phyloP scores from a whole-genome alignment of 2,888 invertebrate species.

The Agonopterix heracliana region DNA sequence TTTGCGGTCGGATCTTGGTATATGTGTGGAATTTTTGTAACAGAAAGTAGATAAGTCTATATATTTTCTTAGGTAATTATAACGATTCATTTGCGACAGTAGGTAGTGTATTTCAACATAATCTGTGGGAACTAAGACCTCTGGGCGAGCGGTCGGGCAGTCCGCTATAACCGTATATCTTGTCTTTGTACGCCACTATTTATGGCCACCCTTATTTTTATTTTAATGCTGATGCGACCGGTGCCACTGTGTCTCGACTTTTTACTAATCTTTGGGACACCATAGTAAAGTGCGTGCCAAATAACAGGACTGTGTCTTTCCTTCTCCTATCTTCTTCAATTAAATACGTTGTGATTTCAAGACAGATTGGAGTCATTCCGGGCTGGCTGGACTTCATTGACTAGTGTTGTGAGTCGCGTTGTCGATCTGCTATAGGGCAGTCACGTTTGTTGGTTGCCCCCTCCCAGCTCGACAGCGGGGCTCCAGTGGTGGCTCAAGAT shows the following conservation, averaged over 20 bases:
- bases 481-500: no score
- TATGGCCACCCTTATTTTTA: conserved; percentile 73
- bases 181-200: conserved; percentile 67
- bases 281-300: background rate
- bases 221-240: conserved; percentile 74
- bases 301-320: no score
- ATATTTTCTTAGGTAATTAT: background rate
- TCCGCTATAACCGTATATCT: conserved; percentile 72
- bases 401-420: no score
- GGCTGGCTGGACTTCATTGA: no score
- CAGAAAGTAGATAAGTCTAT: no score
- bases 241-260: conserved; percentile 63
- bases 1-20: no score
- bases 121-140: conserved; percentile 14
- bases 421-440: no score
- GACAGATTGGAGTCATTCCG: background rate
- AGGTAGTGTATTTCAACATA: conserved; percentile 5
- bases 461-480: no score
- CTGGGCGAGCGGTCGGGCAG: conserved; percentile 43
- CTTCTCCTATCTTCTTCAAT: no score
- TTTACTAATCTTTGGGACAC: conserved; percentile 5
- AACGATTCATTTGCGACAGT: background rate
- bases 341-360: no score
- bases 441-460: no score
- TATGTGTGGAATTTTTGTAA: no score